phyloP scores from a whole-genome alignment of 2,888 invertebrate species.

The Sarcophaga variegata region DNA sequence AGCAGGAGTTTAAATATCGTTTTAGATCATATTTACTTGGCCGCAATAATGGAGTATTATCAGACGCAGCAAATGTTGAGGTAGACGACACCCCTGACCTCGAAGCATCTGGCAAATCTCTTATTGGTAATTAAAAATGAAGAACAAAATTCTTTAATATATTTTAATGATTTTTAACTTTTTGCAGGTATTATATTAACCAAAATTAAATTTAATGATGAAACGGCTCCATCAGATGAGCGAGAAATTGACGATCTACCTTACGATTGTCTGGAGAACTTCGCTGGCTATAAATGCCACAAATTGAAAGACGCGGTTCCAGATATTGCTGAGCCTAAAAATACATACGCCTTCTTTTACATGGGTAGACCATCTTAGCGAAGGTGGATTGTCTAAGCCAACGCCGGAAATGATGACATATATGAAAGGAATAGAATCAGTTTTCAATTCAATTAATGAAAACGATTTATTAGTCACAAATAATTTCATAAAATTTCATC shows the following conservation, averaged over 20 bases:
- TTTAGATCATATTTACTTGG: conserved; percentile 3
- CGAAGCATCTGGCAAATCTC: background rate
- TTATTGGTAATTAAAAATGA: background rate
- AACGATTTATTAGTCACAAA: no score
- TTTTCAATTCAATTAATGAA: no score
- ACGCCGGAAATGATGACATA: no score
- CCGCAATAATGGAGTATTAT: conserved; percentile 4
- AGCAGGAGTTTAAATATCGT: conserved; percentile 20
- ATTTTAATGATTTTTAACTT: no score
- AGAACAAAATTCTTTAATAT: no score
- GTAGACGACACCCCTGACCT: conserved; percentile 13
- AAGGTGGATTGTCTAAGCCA: no score
- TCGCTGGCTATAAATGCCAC: no score
- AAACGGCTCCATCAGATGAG: no score
- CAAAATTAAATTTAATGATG: no score
- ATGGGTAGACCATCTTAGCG: background rate
- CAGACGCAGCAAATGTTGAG: background rate
- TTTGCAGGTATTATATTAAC: no score
- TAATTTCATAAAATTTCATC: no score
- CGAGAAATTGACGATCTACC: background rate
- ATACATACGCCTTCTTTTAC: background rate
- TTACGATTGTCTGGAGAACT: background rate
- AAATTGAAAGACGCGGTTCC: background rate
- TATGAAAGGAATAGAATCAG: no score
- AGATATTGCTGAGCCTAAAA: background rate